phyloP scores from a whole-genome alignment of 2,797 vertebrate species.

The Synanceia verrucosa region DNA sequence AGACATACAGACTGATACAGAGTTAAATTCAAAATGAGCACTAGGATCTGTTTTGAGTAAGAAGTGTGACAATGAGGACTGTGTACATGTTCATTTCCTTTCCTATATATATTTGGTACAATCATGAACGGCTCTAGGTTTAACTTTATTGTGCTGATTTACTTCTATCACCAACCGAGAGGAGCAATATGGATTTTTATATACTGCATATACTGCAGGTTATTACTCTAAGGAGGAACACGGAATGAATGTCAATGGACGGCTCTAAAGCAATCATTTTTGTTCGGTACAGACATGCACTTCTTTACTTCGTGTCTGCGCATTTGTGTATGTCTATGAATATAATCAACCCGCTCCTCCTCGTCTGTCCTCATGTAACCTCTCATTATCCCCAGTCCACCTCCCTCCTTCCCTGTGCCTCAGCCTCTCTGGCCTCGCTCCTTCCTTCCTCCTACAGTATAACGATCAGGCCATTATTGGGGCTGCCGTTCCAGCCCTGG shows the following conservation, averaged over 20 bases:
- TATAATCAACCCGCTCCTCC: conserved; percentile 30
- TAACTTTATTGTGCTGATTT: background rate
- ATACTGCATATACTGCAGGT: background rate
- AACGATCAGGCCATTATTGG: conserved; percentile 62
- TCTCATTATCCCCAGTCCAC: conserved; percentile 55
- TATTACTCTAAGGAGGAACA: conserved; percentile 8
- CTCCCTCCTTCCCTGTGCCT: conserved; percentile 1
- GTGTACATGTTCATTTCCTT: background rate
- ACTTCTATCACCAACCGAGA: background rate
- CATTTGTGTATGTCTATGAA: conserved; percentile 13
- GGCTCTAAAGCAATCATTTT: background rate
- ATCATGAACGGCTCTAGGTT: background rate
- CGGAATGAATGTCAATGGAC: background rate
- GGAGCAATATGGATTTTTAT: conserved; percentile 2
- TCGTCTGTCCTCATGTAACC: conserved; percentile 52
- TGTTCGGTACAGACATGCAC: background rate
- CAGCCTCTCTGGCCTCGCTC: conserved; percentile 16
- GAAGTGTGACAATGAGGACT: background rate
- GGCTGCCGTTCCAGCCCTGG: conserved; percentile 43
- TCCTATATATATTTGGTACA: background rate
- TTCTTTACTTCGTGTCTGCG: background rate
- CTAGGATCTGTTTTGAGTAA: no score
- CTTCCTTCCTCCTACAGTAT: conserved; percentile 33
- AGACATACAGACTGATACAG: no score
- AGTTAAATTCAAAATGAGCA: no score